Percentiles rank a stretch among this genome's conserved stretches.
Evolutionary conservation across 1,140 invertebrate species (phyloP).

Genomic region (Glossosoma conforme): DNA sequence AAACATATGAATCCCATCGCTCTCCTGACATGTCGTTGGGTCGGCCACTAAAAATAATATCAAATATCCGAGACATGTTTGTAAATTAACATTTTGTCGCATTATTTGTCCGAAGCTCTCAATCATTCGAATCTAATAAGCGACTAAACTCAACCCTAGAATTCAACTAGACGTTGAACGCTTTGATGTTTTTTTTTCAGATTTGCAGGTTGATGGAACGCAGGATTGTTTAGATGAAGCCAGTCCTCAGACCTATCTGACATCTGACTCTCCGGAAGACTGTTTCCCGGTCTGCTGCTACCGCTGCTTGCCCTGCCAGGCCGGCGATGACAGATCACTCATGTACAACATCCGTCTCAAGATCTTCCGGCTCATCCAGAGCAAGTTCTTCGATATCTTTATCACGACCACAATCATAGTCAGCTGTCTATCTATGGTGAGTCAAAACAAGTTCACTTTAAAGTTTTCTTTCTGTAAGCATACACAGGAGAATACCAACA

Average conservation of each 20-base stretch:
- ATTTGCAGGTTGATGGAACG: slow-evolving; percentile 56
- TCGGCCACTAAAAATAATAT: no score
- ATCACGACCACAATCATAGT: slow-evolving; percentile 97
- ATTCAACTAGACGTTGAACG: no score
- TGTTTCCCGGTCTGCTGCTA: slow-evolving; percentile 90
- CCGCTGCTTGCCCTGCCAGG: slow-evolving; percentile 76
- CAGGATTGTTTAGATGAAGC: slow-evolving; percentile 55
- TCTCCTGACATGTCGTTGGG: no score
- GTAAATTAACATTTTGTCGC: no score
- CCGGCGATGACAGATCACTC: slow-evolving; percentile 82
- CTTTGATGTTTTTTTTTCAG: slow-evolving; percentile 34
- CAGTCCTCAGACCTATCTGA: slow-evolving; percentile 55
- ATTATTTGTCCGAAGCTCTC: no score
- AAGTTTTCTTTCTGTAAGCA: neutral
- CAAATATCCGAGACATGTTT: no score
- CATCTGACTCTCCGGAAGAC: slow-evolving; percentile 80
- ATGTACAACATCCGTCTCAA: slow-evolving; percentile 87
- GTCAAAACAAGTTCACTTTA: no score
- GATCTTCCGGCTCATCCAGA: slow-evolving; percentile 92
- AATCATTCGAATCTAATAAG: no score
- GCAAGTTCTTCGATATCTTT: slow-evolving; percentile 98
- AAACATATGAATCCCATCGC: no score
- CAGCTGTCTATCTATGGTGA: slow-evolving; percentile 93
- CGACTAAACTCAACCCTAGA: no score
- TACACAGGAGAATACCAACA: no score